These are phyloP conservation scores for Myrmecobius fasciatus DNA, from an alignment of 2,113 vertebrate species.

Conservation along the genomic window DNA sequence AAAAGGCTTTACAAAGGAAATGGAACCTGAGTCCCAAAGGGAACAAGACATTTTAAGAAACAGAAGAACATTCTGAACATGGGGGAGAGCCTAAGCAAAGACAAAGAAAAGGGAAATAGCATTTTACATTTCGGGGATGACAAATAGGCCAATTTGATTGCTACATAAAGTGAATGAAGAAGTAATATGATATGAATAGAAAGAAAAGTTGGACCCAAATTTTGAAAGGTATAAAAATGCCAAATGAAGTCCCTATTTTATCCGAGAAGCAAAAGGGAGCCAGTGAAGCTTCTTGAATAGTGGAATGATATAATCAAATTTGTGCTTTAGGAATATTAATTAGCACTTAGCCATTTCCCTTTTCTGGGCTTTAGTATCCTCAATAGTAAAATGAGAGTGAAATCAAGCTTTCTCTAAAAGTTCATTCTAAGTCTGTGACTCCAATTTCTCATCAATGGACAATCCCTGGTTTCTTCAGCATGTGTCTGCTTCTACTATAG, in stretches of 20 bases:
- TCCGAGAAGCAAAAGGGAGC: background rate
- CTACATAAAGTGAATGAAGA: background rate
- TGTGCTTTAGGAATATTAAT: background rate
- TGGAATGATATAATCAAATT: background rate
- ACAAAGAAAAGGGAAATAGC: background rate
- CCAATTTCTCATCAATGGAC: background rate
- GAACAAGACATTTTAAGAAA: background rate
- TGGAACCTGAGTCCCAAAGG: background rate
- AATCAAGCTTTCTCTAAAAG: background rate
- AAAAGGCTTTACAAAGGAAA: background rate
- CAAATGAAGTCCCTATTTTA: background rate
- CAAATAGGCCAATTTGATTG: background rate
- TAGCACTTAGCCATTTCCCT: background rate
- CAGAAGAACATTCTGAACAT: background rate
- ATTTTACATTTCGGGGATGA: background rate
- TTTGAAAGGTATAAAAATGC: background rate
- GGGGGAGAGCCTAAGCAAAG: background rate
- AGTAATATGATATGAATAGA: background rate
- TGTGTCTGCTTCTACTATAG: background rate
- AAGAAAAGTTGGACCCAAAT: background rate
- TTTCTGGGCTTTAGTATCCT: slow-evolving; percentile 23
- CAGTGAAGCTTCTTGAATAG: background rate
- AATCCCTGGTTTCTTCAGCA: fast-evolving
- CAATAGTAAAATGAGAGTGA: slow-evolving; percentile 11
- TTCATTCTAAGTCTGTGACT: background rate